Percentiles rank a stretch among this genome's conserved stretches.
Evolutionary conservation across 2,797 vertebrate species (phyloP).

Genomic region (Typhlichthys subterraneus): DNA sequence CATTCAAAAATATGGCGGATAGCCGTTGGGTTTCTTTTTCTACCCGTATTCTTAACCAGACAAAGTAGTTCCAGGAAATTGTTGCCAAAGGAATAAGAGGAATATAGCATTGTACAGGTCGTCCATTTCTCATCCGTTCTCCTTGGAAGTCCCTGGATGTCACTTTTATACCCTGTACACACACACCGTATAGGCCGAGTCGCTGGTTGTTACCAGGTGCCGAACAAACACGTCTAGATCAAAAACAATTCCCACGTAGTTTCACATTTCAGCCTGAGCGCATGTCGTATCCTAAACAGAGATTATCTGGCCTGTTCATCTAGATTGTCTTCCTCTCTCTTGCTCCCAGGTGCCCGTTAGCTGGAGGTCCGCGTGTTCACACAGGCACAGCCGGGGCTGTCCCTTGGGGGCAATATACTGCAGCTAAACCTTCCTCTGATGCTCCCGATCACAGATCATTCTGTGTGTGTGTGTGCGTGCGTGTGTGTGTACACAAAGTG

Average conservation of each 20-base stretch:
- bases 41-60: too few relatives aligned
- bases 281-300: conserved; percentile 71
- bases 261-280: conserved; percentile 73
- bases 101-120: too few relatives aligned
- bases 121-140: conserved; percentile 10
- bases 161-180: neutral
- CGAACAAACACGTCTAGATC: conserved; percentile 70
- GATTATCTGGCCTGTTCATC: conserved; percentile 74
- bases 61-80: too few relatives aligned
- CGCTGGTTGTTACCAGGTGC: conserved; percentile 44
- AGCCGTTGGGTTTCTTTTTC: too few relatives aligned
- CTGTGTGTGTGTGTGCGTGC: conserved; percentile 26
- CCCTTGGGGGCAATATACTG: conserved; percentile 60
- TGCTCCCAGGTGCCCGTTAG: conserved; percentile 65
- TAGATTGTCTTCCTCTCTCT: conserved; percentile 73
- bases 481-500: neutral
- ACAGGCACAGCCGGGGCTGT: conserved; percentile 65
- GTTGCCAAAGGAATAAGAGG: too few relatives aligned
- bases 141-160: conserved; percentile 14
- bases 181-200: conserved; percentile 9
- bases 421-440: conserved; percentile 62
- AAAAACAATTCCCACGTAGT: conserved; percentile 65
- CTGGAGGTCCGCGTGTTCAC: conserved; percentile 68
- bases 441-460: conserved; percentile 65
- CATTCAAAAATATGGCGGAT: too few relatives aligned